A percentile compares a stretch with the other conserved stretches of the same genome.
Conservation (phyloP, 1,140 invertebrate species). For the Sarcophaga peregrina region DNA sequence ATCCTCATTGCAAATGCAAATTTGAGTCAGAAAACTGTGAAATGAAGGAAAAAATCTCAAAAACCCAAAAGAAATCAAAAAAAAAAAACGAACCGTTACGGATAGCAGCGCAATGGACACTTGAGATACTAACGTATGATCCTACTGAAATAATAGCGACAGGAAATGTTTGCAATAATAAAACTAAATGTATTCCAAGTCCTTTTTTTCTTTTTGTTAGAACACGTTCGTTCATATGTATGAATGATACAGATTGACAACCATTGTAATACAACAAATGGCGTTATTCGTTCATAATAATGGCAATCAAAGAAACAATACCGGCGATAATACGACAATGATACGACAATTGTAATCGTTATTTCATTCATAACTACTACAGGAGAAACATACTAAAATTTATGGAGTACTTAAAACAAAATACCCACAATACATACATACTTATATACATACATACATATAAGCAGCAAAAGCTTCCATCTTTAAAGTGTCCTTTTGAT, state of each 20-base stretch:
- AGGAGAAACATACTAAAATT: conserved; percentile 28
- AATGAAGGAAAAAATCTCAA: no score
- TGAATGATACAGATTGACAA: no score
- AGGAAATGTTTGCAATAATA: conserved; percentile 13
- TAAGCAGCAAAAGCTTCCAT: not conserved
- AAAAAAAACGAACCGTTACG: not conserved
- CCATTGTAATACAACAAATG: no score
- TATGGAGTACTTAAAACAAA: conserved; percentile 33
- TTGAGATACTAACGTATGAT: not conserved
- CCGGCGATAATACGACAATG: no score
- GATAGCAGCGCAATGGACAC: conserved; percentile 25
- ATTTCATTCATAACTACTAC: conserved; percentile 27
- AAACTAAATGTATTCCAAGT: not conserved
- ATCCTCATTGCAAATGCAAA: conserved; percentile 21
- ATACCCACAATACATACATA: not conserved
- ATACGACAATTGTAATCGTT: not conserved
- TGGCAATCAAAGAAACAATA: no score
- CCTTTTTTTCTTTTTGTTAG: no score
- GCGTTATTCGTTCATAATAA: no score
- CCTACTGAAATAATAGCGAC: not conserved
- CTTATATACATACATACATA: no score
- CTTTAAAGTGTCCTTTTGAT: no score
- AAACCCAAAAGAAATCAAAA: no score
- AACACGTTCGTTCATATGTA: no score
- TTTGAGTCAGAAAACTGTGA: not conserved